These are phyloP conservation scores for Drosophila basisetae DNA, from an alignment of 2,888 invertebrate species.

Conservation along the genomic window DNA sequence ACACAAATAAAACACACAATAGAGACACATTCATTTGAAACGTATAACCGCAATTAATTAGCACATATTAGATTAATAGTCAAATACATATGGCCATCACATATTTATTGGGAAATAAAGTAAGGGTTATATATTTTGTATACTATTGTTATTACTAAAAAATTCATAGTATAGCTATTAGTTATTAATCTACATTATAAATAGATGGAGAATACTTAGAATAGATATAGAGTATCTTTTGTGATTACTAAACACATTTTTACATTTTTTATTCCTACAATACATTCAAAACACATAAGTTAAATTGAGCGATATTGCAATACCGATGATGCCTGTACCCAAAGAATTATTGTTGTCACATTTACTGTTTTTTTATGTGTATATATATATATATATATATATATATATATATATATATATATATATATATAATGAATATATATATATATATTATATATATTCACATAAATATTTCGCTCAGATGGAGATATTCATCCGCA, in stretches of 20 bases:
- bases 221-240: neutral
- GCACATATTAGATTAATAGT: neutral
- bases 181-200: neutral
- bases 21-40: neutral
- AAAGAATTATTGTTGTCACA: neutral
- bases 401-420: neutral
- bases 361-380: neutral
- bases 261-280: too few relatives aligned
- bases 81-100: neutral
- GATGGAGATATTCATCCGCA: constrained; percentile 4
- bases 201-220: neutral
- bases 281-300: neutral
- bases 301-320: neutral
- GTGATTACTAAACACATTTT: neutral
- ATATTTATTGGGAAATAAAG: neutral
- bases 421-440: neutral
- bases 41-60: neutral
- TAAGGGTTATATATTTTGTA: neutral
- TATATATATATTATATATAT: neutral
- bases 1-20: neutral
- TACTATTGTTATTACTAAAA: neutral
- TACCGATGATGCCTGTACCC: neutral
- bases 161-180: neutral
- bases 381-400: neutral
- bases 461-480: neutral